Evolutionary conservation across 2,888 invertebrate species (phyloP).

Genomic region (Meteorus cinctellus): DNA sequence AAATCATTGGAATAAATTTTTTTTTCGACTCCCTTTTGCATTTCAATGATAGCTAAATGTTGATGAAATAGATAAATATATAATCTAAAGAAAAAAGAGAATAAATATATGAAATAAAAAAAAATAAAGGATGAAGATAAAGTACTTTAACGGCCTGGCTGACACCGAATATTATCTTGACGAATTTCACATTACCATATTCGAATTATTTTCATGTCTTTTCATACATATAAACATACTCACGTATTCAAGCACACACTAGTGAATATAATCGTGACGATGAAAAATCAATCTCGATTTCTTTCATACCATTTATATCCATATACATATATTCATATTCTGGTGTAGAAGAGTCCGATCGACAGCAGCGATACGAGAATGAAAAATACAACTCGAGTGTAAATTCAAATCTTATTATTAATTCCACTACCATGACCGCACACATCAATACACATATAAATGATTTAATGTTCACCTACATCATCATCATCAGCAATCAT

Average conservation of each 20-base stretch:
- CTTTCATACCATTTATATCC: slow-evolving; percentile 5
- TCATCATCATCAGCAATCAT: slow-evolving; percentile 18
- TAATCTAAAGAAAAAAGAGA: neutral
- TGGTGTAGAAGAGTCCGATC: slow-evolving; percentile 28
- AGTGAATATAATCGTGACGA: slow-evolving; percentile 26
- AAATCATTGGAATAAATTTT: neutral
- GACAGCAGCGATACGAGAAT: slow-evolving; percentile 28
- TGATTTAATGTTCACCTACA: slow-evolving; percentile 12
- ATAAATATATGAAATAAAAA: neutral
- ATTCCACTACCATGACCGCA: slow-evolving; percentile 21
- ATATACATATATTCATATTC: neutral
- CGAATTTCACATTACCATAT: slow-evolving; percentile 38
- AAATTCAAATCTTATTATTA: slow-evolving; percentile 22
- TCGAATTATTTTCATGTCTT: slow-evolving; percentile 42
- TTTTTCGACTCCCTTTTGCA: neutral
- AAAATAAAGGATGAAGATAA: slow-evolving; percentile 29
- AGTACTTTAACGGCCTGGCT: slow-evolving; percentile 39
- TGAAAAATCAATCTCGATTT: slow-evolving; percentile 39
- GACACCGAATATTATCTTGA: slow-evolving; percentile 35
- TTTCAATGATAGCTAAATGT: neutral
- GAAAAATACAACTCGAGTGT: slow-evolving; percentile 28
- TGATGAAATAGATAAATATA: slow-evolving; percentile 7
- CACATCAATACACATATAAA: slow-evolving; percentile 9
- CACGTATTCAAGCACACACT: neutral
- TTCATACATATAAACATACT: slow-evolving; percentile 7